Evolutionary conservation across 2,888 invertebrate species (phyloP).

Genomic region (Erannis defoliaria): DNA sequence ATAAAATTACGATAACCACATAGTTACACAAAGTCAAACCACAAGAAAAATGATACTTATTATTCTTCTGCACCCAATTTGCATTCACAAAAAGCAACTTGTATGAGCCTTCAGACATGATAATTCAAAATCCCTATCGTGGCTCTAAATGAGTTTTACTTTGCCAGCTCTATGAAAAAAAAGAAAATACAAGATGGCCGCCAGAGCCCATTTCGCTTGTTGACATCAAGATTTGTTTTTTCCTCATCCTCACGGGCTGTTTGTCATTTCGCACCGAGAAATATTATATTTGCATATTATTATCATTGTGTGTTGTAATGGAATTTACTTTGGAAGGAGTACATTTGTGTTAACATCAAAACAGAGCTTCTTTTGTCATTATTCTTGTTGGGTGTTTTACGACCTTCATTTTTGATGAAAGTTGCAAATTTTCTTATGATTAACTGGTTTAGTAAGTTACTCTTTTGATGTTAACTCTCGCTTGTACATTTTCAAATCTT

Average conservation of each 20-base stretch:
- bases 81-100: slow-evolving; percentile 39
- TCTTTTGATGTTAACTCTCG: too few relatives aligned
- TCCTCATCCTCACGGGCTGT: slow-evolving; percentile 56
- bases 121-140: slow-evolving; percentile 67
- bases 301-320: slow-evolving; percentile 47
- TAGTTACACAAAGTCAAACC: slow-evolving; percentile 34
- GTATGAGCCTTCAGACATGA: slow-evolving; percentile 58
- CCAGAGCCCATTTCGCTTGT: slow-evolving; percentile 65
- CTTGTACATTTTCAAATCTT: too few relatives aligned
- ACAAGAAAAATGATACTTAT: slow-evolving; percentile 37
- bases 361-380: slow-evolving; percentile 19
- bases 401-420: slow-evolving; percentile 2
- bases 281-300: slow-evolving; percentile 60
- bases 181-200: slow-evolving; percentile 59
- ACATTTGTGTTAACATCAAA: slow-evolving; percentile 29
- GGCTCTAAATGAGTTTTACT: slow-evolving; percentile 65
- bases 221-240: slow-evolving; percentile 75
- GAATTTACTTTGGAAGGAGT: slow-evolving; percentile 36
- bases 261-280: slow-evolving; percentile 64
- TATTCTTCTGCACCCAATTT: slow-evolving; percentile 41
- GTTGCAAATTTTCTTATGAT: not conserved
- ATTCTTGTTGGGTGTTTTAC: slow-evolving; percentile 16
- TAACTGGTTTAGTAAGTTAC: too few relatives aligned
- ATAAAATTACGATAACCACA: not conserved
- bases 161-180: slow-evolving; percentile 56